These are phyloP conservation scores for Halcyon senegalensis DNA, from an alignment of 2,113 vertebrate species.

Conservation along the genomic window DNA sequence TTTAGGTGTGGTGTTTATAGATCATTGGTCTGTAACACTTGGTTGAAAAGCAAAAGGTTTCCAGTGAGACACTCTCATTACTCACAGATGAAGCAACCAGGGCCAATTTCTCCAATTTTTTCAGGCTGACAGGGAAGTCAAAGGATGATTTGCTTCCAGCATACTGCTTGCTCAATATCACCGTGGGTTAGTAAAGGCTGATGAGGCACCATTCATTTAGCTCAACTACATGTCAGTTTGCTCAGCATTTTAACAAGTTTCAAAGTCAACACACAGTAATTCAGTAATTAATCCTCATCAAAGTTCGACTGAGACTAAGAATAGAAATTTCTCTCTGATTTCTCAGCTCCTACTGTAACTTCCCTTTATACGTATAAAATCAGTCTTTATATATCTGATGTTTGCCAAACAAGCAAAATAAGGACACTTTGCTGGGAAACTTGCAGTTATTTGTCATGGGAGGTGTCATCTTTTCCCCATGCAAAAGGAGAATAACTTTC, in stretches of 20 bases:
- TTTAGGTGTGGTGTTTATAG: background rate
- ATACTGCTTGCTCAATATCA: background rate
- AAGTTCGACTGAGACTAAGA: background rate
- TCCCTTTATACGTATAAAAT: background rate
- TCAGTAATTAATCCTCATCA: background rate
- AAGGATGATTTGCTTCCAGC: background rate
- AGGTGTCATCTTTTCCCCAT: background rate
- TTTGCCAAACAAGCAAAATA: background rate
- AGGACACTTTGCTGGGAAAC: background rate
- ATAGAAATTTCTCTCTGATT: background rate
- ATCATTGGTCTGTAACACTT: background rate
- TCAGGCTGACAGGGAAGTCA: background rate
- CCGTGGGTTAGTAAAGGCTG: background rate
- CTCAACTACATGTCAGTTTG: background rate
- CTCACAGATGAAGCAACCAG: background rate
- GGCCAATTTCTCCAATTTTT: background rate
- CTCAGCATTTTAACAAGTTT: background rate
- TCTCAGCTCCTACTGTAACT: background rate
- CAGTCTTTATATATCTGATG: background rate
- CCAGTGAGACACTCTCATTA: background rate
- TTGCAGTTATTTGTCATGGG: background rate
- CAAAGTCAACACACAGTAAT: background rate
- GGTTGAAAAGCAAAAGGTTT: background rate
- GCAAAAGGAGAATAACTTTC: background rate
- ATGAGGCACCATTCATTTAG: background rate